A percentile compares a stretch with the other conserved stretches of the same genome.
phyloP scores from a whole-genome alignment of 2,113 vertebrate species.

The Pedionomus torquatus region DNA sequence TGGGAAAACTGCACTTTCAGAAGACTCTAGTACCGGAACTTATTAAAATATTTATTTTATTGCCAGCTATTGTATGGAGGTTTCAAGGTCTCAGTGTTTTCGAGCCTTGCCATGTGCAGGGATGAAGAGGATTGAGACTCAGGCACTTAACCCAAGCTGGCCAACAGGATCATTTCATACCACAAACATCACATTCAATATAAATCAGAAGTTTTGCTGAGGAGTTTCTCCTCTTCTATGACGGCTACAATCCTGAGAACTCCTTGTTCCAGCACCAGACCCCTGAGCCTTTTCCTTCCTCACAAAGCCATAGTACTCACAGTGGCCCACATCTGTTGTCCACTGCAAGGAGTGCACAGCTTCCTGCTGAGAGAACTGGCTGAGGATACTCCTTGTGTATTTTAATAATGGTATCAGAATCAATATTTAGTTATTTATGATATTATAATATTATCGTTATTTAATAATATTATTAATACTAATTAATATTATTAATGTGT shows the following conservation, averaged over 20 bases:
- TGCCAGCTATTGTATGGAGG: not conserved
- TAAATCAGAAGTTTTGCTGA: not conserved
- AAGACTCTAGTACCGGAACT: not conserved
- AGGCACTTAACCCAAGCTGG: not conserved
- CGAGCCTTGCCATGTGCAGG: not conserved
- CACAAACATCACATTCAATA: not conserved
- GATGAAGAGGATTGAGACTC: not conserved
- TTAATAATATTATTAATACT: no score
- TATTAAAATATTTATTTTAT: not conserved
- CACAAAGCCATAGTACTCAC: not conserved
- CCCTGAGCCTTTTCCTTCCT: not conserved
- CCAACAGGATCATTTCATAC: not conserved
- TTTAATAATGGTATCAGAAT: not conserved
- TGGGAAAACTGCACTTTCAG: not conserved
- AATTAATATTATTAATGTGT: no score
- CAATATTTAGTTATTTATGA: not conserved
- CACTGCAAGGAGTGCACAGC: not conserved
- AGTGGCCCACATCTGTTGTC: not conserved
- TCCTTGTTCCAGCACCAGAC: not conserved
- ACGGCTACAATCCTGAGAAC: not conserved
- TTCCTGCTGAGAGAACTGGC: not conserved
- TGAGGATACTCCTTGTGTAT: not conserved
- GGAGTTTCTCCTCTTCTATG: not conserved
- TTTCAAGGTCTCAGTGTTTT: not conserved
- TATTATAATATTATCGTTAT: no score